Base-by-base conservation (phyloP, 92 coral and sea anemone genomes). In the Bergia sp. region DNA sequence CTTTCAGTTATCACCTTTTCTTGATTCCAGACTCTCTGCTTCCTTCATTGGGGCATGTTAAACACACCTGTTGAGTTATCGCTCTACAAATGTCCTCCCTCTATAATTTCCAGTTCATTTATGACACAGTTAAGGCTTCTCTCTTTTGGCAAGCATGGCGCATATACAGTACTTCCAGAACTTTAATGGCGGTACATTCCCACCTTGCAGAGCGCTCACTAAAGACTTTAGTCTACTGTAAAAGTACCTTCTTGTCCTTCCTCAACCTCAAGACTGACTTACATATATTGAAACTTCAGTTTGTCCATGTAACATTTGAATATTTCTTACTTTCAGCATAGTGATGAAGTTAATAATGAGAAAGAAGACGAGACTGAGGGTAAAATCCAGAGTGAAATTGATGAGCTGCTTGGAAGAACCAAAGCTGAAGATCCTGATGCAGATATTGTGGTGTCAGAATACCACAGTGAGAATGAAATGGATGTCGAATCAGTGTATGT, bases 381-480 rank as follows among this genome's bases (percentile, higher is more conserved):
- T 36, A 87, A 95, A 80, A 95, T 94, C 50, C 73, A 94, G 39
- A 92, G 80, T 81, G 95, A 96, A 90, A 92, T 94, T 37, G 92
- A 93, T 82, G 93, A 94, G 57, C 79, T 91, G n/a, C 89, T 97
- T 21, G 96, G 94, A 18, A 86, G 86, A 76, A 69, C 92, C 43
- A 57, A 76, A 58, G 88, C 80, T 3, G 92, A 85, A 8, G 99
- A 97, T 77, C 93, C 96, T 80, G 99, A 97, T 88, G 92, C 92
- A 40, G 98, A 97, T 53, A 89, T 97, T 66, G 85, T 97, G 21
- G 75, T 97, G 74, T 81, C 91, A 4, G 99, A 97, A 80, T 97
- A 97, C 83, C 91, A 91, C 61, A 97, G 99, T 88, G 99, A 95
- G 40, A 90, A 89, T 82, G 96, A 95, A 53, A 79, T 82, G 53